Evolutionary conservation across 2,797 vertebrate species (phyloP).

Genomic region (Poliocrania exsul): DNA sequence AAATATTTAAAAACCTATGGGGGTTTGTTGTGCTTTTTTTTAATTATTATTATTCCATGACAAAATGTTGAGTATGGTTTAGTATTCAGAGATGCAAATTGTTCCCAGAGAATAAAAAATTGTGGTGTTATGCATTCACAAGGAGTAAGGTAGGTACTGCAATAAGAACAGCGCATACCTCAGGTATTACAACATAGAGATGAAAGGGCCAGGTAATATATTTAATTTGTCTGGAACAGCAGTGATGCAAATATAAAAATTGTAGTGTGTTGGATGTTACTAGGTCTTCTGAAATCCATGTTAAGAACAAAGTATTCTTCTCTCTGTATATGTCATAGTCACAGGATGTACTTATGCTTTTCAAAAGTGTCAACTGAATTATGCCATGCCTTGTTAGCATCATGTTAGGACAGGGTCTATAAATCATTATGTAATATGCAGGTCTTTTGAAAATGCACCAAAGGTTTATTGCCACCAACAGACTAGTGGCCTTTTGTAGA

Average conservation of each 20-base stretch:
- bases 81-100: neutral
- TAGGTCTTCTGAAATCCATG: neutral
- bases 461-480: constrained; percentile 82
- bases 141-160: neutral
- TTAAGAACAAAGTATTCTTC: neutral
- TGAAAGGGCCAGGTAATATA: neutral
- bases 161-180: neutral
- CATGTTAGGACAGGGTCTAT: constrained; percentile 67
- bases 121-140: neutral
- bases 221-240: neutral
- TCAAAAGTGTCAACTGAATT: constrained; percentile 59
- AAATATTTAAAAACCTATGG: neutral
- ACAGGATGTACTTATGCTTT: constrained; percentile 47
- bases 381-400: constrained; percentile 71
- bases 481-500: constrained; percentile 79
- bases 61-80: neutral
- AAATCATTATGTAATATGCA: constrained; percentile 77
- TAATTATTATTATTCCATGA: neutral
- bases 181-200: neutral
- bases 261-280: neutral
- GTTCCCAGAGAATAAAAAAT: neutral
- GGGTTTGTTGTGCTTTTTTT: too few species aligned
- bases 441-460: constrained; percentile 76
- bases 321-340: neutral
- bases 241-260: neutral